Evolutionary conservation across 2,113 vertebrate genomes (phyloP).

Genomic region (Entomyzon cyanotis): DNA sequence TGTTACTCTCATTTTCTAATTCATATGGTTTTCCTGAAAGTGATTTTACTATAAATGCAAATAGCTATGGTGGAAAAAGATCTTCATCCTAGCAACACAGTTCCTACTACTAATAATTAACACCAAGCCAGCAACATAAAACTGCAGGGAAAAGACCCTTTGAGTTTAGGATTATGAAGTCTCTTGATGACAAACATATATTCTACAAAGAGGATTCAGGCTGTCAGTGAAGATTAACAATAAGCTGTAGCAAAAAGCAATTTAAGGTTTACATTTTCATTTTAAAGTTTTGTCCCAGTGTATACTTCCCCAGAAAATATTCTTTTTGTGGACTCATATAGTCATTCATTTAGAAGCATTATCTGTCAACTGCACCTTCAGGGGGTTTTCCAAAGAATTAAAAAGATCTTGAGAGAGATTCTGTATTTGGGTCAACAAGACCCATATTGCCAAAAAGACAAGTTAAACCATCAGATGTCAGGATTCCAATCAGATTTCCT

Average conservation of each 20-base stretch:
- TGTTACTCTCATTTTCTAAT: not conserved
- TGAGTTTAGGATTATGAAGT: not conserved
- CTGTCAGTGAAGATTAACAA: not conserved
- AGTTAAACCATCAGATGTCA: not conserved
- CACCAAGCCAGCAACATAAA: not conserved
- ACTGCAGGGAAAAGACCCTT: not conserved
- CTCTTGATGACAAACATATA: not conserved
- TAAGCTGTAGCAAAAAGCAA: not conserved
- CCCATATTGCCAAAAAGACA: not conserved
- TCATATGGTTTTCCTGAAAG: not conserved
- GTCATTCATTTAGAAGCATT: not conserved
- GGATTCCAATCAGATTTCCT: not conserved
- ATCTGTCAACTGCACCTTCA: not conserved
- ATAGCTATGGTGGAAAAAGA: not conserved
- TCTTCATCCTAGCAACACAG: not conserved
- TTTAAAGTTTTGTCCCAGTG: conserved; percentile 46
- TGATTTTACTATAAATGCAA: not conserved
- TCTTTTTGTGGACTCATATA: not conserved
- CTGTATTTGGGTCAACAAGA: not conserved
- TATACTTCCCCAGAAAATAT: not conserved
- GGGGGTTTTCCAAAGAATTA: not conserved
- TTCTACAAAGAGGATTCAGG: not conserved
- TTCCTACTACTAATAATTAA: not conserved
- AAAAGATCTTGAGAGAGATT: not conserved
- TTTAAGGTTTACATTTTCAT: not conserved